These are phyloP conservation scores for Hiodon tergisus DNA, from an alignment of 2,113 vertebrate species.

Conservation along the genomic window DNA sequence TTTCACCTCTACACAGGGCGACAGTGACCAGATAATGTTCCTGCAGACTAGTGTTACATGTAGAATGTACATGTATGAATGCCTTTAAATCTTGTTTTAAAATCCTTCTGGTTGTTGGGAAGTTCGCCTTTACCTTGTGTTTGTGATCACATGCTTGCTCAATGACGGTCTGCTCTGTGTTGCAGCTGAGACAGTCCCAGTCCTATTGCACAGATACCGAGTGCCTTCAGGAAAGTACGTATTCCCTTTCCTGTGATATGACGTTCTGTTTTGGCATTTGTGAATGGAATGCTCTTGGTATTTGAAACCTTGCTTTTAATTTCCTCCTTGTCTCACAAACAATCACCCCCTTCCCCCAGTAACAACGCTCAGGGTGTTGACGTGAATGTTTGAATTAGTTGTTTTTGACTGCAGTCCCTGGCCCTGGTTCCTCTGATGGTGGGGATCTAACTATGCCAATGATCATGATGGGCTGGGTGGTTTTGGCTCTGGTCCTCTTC, in stretches of 20 bases:
- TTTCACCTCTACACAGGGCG: no score
- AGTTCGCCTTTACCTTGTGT: background rate
- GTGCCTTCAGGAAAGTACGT: conserved; percentile 93
- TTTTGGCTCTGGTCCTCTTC: conserved; percentile 82
- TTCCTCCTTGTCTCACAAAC: background rate
- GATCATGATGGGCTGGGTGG: conserved; percentile 87
- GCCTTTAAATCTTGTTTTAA: background rate
- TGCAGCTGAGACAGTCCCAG: conserved; percentile 92
- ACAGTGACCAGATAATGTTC: no score
- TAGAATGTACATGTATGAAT: background rate
- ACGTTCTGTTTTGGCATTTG: background rate
- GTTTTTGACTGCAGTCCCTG: conserved; percentile 73
- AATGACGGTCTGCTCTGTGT: conserved; percentile 38
- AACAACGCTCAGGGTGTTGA: background rate
- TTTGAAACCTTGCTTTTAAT: background rate
- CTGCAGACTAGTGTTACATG: no score
- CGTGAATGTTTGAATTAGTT: background rate
- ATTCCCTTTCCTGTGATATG: conserved; percentile 5
- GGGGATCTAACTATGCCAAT: conserved; percentile 77
- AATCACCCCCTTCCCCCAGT: background rate
- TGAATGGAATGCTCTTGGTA: background rate
- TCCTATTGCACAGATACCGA: conserved; percentile 95
- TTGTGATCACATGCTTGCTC: background rate
- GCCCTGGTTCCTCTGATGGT: conserved; percentile 67
- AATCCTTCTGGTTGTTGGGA: background rate